Percentiles rank a stretch among this genome's conserved stretches.
These are phyloP conservation scores for Pteruthius melanotis DNA, from an alignment of 2,113 vertebrate species.

Conservation along the genomic window DNA sequence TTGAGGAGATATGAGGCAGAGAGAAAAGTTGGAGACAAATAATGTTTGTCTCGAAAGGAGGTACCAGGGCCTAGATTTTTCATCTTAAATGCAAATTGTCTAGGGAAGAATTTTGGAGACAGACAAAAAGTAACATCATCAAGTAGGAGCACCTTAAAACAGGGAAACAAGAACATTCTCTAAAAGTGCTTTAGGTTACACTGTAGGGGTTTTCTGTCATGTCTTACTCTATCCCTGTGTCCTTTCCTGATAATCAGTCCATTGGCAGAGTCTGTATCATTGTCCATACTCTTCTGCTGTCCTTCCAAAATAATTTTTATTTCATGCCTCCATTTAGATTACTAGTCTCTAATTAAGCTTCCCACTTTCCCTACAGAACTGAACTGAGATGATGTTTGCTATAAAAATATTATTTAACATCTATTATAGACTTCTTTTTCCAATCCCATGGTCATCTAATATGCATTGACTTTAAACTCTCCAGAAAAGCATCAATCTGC, in stretches of 20 bases:
- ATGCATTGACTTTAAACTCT: neutral
- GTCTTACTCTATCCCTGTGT: neutral
- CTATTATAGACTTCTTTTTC: neutral
- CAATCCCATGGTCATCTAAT: neutral
- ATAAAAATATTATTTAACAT: conserved; percentile 34
- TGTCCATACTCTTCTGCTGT: neutral
- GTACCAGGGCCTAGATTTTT: neutral
- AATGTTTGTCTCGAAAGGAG: neutral
- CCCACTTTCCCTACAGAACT: neutral
- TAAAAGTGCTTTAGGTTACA: neutral
- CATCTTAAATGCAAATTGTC: neutral
- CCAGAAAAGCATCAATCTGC: neutral
- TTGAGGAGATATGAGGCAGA: conserved; percentile 58
- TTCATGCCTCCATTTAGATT: neutral
- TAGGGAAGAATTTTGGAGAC: neutral
- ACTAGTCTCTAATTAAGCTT: neutral
- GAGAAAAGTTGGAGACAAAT: conserved; percentile 32
- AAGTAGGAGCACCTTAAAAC: neutral
- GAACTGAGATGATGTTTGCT: neutral
- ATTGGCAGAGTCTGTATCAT: neutral
- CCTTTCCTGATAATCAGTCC: neutral
- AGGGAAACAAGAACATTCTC: neutral
- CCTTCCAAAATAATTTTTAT: neutral
- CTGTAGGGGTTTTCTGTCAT: neutral
- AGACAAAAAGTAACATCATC: neutral